phyloP scores from a whole-genome alignment of 2,113 vertebrate species.

The Trichechus manatus region DNA sequence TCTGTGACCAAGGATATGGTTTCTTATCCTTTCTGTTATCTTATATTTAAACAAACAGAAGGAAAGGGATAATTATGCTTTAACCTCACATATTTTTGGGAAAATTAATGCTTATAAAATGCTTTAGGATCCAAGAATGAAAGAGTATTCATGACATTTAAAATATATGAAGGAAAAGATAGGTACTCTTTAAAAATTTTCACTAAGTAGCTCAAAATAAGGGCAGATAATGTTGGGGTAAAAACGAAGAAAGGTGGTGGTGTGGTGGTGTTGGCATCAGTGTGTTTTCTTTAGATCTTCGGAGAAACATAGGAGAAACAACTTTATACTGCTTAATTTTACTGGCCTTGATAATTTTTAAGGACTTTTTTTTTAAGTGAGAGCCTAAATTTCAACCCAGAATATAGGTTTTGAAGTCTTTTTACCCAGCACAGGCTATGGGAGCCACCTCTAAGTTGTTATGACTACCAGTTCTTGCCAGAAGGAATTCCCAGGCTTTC shows the following conservation, averaged over 20 bases:
- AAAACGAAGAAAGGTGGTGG: neutral
- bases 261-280: neutral
- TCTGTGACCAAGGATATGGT: neutral
- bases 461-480: slow-evolving; percentile 70
- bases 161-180: neutral
- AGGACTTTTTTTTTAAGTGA: slow-evolving; percentile 50
- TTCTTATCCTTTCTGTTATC: slow-evolving; percentile 51
- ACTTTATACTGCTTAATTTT: slow-evolving; percentile 60
- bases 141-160: slow-evolving; percentile 47
- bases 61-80: slow-evolving; percentile 1
- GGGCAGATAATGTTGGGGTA: neutral
- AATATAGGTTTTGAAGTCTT: slow-evolving; percentile 61
- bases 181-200: neutral
- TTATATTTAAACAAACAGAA: slow-evolving; percentile 51
- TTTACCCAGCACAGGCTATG: slow-evolving; percentile 40
- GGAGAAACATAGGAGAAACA: neutral
- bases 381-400: slow-evolving; percentile 45
- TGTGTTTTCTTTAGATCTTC: slow-evolving; percentile 18
- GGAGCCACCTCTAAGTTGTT: slow-evolving; percentile 49
- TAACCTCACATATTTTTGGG: slow-evolving; percentile 35
- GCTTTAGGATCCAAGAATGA: slow-evolving; percentile 7
- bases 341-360: slow-evolving; percentile 40
- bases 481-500: slow-evolving; percentile 65
- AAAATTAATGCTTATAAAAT: slow-evolving; percentile 66
- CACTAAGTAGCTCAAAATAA: slow-evolving; percentile 18